These are phyloP conservation scores for Pristionchus exspectatus DNA, from an alignment of 2,888 invertebrate species.

Conservation along the genomic window DNA sequence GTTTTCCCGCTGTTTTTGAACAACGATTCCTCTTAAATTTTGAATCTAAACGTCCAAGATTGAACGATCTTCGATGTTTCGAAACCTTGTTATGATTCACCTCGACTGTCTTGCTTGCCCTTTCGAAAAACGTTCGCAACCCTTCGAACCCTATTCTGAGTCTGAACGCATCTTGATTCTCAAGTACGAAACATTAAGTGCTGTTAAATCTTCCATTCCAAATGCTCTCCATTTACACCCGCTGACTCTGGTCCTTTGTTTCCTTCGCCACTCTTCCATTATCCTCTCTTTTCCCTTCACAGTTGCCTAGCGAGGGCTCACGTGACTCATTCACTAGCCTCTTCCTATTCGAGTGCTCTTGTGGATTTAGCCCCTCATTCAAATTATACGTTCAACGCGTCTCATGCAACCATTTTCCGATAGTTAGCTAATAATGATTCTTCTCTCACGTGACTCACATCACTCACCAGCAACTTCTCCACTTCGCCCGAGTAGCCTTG, in stretches of 20 bases:
- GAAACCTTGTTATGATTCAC: neutral
- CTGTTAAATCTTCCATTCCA: too few relatives aligned
- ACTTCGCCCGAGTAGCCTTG: conserved; percentile 1
- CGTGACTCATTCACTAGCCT: neutral
- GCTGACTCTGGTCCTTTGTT: neutral
- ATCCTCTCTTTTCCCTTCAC: neutral
- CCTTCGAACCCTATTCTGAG: too few relatives aligned
- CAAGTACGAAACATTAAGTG: too few relatives aligned
- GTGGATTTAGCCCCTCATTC: neutral
- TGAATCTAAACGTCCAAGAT: too few relatives aligned
- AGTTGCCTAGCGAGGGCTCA: conserved; percentile 18
- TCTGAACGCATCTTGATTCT: too few relatives aligned
- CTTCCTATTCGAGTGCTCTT: neutral
- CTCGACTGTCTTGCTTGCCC: too few relatives aligned
- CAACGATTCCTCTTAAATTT: too few relatives aligned
- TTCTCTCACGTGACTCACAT: neutral
- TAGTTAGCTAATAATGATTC: neutral
- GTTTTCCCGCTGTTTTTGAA: too few relatives aligned
- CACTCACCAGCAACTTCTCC: neutral
- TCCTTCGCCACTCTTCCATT: neutral
- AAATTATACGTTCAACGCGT: neutral
- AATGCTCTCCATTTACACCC: neutral
- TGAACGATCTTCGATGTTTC: neutral
- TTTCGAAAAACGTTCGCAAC: too few relatives aligned
- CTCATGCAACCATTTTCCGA: neutral